These are phyloP conservation scores for Yponomeuta malinellus DNA, from an alignment of 2,888 invertebrate species.

Conservation along the genomic window DNA sequence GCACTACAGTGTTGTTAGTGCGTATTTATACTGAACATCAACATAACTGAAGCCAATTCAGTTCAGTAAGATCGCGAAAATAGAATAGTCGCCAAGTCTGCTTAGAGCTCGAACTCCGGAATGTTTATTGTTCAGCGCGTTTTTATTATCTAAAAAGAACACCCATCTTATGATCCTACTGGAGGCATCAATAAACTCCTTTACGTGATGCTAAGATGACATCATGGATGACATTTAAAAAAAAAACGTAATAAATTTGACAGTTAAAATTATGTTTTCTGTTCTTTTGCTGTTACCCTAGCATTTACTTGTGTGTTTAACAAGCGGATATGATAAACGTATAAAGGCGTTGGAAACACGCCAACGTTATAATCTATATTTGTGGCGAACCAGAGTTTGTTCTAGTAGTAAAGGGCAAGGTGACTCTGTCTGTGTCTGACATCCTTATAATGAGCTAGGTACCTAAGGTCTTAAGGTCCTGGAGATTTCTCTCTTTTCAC, in stretches of 20 bases:
- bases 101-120: not conserved
- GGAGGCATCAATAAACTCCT: not conserved
- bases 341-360: not conserved
- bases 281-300: not conserved
- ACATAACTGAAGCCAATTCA: not conserved
- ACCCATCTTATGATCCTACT: not conserved
- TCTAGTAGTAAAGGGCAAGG: constrained; percentile 11
- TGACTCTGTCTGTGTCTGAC: constrained; percentile 3
- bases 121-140: not conserved
- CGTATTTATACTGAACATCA: not conserved
- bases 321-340: not conserved
- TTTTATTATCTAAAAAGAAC: not conserved
- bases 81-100: not conserved
- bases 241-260: not conserved
- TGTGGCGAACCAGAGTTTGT: not conserved
- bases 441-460: not conserved
- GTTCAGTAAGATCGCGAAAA: not conserved
- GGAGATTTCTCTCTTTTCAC: too few species aligned
- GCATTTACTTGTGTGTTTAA: not conserved
- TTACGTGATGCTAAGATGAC: not conserved
- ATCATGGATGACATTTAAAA: not conserved
- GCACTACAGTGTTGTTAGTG: not conserved
- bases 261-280: not conserved
- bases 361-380: not conserved
- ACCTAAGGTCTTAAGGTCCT: not conserved